Base-by-base conservation (phyloP, 2,888 invertebrate species). In the Diarsia rubi region DNA sequence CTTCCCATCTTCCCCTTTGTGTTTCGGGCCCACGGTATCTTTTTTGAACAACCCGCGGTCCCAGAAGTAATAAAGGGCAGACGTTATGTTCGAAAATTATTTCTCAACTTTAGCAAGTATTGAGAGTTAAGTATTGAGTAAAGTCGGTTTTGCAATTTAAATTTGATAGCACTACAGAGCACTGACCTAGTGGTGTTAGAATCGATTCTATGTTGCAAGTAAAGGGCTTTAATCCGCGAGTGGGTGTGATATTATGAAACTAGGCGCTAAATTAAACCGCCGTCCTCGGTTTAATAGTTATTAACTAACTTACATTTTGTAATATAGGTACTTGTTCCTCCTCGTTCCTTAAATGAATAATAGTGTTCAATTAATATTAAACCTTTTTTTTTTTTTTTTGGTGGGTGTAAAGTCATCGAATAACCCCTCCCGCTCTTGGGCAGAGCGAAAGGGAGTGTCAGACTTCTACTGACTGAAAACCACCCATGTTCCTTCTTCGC, bases 211-310 rank as follows among this genome's bases (percentile, higher is more conserved):
- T 19, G 42, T 85, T 60, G 79, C 78, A 83, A 82, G 86, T 78
- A 84, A 88, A 88, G 81, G 83, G 81, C 77, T 75, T 65, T 73
- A 72, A 76, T 81, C 69, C 57, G 66, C n/a, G 49, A 47, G 86
- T 87, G 76, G 87, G 87, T 60, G 84, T 59, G 42, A 64, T 70
- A 63, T 87, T 87, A 78, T 65, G 86, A 78, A 87, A 88, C 80
- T 60, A 68, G 60, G 49, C 52, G 64, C 24, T 69, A 44, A 19
- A 73, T 71, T 65, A 57, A 78, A 65, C 44, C 63, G 52, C 42
- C 62, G 85, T 71, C 84, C 86, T 87, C 66, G 78, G 64, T 27
- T 63, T 60, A 69, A 57, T 62, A 64, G 45, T 49, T 45, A 74
- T 31, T 63, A n/a, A n/a, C 24, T 65, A 24, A 57, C 31, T 60